These are phyloP conservation scores for Ailuropoda melanoleuca DNA, from an alignment of 2,113 vertebrate genomes.

Conservation along the genomic window DNA sequence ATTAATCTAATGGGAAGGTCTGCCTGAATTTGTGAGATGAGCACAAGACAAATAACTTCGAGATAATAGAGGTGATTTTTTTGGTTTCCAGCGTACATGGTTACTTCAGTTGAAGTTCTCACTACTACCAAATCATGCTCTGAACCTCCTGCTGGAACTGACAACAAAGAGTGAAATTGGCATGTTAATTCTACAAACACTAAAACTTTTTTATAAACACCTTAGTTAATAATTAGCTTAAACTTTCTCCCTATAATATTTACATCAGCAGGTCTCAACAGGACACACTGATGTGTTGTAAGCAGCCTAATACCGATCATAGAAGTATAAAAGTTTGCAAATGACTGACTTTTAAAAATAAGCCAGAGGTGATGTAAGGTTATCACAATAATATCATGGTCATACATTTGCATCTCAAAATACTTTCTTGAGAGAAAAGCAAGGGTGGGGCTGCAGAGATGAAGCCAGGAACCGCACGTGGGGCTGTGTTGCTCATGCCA, in stretches of 20 bases:
- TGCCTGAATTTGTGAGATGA: neutral
- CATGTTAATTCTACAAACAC: slow-evolving; percentile 26
- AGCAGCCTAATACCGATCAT: neutral
- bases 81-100: neutral
- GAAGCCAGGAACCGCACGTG: neutral
- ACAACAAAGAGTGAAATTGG: slow-evolving; percentile 28
- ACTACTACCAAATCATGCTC: neutral
- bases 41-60: neutral
- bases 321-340: slow-evolving; percentile 31
- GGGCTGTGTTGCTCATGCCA: neutral
- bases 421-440: slow-evolving; percentile 1
- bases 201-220: slow-evolving; percentile 6
- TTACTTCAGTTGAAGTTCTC: neutral
- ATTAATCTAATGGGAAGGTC: neutral
- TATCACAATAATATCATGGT: neutral
- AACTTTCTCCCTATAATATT: slow-evolving; percentile 37
- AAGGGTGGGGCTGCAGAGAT: neutral
- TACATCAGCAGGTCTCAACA: slow-evolving; percentile 22
- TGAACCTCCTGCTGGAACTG: neutral
- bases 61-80: neutral
- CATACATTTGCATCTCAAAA: neutral
- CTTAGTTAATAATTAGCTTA: slow-evolving; percentile 59
- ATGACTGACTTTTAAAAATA: slow-evolving; percentile 21
- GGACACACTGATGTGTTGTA: slow-evolving; percentile 6
- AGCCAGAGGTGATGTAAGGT: slow-evolving; percentile 7